phyloP scores from a whole-genome alignment of 2,888 invertebrate genomes.

The Mythimna ferrago region DNA sequence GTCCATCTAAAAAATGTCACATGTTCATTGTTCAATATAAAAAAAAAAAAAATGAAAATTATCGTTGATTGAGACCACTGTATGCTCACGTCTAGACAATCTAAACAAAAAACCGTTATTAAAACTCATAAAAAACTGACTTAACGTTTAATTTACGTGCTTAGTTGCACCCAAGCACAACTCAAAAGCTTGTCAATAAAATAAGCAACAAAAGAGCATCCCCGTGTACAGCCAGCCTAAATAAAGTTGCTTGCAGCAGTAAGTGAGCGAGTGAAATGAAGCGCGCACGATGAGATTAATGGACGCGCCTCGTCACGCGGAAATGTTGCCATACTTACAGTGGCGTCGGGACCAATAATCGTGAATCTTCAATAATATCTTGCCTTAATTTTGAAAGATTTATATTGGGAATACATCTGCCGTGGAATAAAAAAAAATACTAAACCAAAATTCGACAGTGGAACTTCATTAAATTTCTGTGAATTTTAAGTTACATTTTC shows the following conservation, averaged over 20 bases:
- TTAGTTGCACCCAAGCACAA: not conserved
- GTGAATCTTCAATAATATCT: conserved; percentile 44
- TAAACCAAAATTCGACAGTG: too few species aligned
- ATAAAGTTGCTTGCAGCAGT: conserved; percentile 34
- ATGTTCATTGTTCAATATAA: too few species aligned
- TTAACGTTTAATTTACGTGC: not conserved
- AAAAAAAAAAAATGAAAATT: too few species aligned
- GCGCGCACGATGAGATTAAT: conserved; percentile 83
- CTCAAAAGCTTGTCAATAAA: not conserved
- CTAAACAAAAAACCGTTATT: too few species aligned
- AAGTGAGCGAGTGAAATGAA: conserved; percentile 74
- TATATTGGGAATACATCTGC: conserved; percentile 33
- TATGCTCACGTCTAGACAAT: too few species aligned
- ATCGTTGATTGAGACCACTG: too few species aligned
- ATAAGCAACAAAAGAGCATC: conserved; percentile 22
- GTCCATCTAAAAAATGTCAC: too few species aligned
- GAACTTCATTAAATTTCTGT: too few species aligned
- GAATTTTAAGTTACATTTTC: too few species aligned
- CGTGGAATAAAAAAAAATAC: not conserved
- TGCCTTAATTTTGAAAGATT: not conserved
- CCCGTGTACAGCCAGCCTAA: conserved; percentile 58
- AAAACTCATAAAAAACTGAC: not conserved
- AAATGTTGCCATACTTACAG: conserved; percentile 68
- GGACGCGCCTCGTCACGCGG: conserved; percentile 69
- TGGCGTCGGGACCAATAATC: conserved; percentile 52